Conservation (phyloP, 2,888 invertebrate genomes). For the Omphaloscelis lunosa region DNA sequence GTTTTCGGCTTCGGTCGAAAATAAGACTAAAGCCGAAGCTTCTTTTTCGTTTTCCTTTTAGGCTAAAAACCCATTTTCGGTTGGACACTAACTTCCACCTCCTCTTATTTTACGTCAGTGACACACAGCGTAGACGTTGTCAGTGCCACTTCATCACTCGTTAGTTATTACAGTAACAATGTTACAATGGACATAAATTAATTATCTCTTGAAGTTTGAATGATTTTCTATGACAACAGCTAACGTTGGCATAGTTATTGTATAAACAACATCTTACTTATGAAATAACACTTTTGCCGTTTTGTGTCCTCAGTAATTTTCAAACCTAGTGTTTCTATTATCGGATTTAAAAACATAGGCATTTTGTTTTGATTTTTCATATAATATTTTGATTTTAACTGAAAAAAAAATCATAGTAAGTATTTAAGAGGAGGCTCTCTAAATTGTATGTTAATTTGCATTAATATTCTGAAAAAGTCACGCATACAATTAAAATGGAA, state of each 20-base stretch:
- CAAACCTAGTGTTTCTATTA: neutral
- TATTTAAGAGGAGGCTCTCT: too few species aligned
- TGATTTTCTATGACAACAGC: neutral
- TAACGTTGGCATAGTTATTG: neutral
- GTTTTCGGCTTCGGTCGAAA: too few species aligned
- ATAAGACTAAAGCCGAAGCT: too few species aligned
- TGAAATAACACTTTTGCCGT: neutral
- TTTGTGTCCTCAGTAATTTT: neutral
- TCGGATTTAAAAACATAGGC: neutral
- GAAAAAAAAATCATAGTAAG: too few species aligned
- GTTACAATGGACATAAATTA: slow-evolving; percentile 13
- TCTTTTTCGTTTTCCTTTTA: too few species aligned
- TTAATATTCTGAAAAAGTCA: too few species aligned
- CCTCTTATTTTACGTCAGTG: slow-evolving; percentile 6
- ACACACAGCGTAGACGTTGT: neutral
- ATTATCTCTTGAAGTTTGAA: slow-evolving; percentile 7
- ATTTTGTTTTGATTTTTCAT: neutral
- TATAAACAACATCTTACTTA: neutral
- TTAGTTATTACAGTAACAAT: neutral
- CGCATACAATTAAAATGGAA: too few species aligned
- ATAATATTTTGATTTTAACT: too few species aligned
- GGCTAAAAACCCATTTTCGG: too few species aligned
- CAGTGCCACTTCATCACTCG: neutral
- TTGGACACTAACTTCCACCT: too few species aligned
- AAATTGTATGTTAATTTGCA: too few species aligned